Evolutionary conservation across 2,797 vertebrate species (phyloP).

Genomic region (Percopsis omiscomaycus): DNA sequence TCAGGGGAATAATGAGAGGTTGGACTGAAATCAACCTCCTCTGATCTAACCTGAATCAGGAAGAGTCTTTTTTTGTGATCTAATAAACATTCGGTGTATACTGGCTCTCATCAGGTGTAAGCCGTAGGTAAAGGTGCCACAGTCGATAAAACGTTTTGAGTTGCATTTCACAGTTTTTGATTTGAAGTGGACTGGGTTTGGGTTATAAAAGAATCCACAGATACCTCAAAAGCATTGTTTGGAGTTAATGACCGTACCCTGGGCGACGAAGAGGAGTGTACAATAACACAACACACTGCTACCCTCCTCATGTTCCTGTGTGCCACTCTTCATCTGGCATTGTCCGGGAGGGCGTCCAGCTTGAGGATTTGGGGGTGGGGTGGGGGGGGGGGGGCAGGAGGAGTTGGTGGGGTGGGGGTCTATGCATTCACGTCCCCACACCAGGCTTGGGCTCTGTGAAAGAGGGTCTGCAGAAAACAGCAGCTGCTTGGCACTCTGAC

Average conservation of each 20-base stretch:
- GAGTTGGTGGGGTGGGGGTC: constrained; percentile 32
- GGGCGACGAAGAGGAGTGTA: constrained; percentile 36
- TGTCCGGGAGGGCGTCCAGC: constrained; percentile 41
- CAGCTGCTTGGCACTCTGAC: constrained; percentile 78
- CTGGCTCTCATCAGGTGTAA: constrained; percentile 33
- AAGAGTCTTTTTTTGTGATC: constrained; percentile 45
- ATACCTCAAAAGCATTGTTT: constrained; percentile 63
- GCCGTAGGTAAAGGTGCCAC: constrained; percentile 58
- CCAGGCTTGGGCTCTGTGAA: constrained; percentile 72
- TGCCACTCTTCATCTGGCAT: constrained; percentile 57
- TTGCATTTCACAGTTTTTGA: constrained; percentile 36
- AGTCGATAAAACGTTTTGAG: constrained; percentile 21
- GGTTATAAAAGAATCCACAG: constrained; percentile 50
- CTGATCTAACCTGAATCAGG: constrained; percentile 60
- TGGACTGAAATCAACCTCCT: constrained; percentile 43
- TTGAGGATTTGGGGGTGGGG: constrained; percentile 12
- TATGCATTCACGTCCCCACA: constrained; percentile 65
- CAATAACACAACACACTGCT: constrained; percentile 37
- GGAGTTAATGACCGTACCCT: constrained; percentile 25
- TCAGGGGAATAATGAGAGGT: constrained; percentile 56
- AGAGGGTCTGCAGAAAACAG: constrained; percentile 70
- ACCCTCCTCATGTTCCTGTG: constrained; percentile 45
- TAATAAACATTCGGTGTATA: constrained; percentile 20
- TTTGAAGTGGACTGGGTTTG: constrained; percentile 45
- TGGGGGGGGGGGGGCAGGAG: constrained; percentile 35